Evolutionary conservation across 2,113 vertebrate species (phyloP).

Genomic region (Agapornis roseicollis): DNA sequence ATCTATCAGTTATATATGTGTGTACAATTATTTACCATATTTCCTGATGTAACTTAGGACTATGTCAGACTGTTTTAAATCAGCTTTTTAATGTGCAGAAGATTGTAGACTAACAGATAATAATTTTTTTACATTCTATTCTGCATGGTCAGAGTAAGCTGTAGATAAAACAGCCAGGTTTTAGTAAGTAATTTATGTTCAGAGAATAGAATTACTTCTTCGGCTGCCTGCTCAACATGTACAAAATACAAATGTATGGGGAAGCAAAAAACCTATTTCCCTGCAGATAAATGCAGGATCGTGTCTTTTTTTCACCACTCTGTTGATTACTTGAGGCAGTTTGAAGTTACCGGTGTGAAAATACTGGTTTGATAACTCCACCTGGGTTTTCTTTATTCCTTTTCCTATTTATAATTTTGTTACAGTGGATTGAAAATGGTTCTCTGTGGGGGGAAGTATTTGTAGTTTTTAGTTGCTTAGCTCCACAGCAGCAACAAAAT

Average conservation of each 20-base stretch:
- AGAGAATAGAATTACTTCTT: neutral
- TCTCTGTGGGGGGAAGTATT: constrained; percentile 11
- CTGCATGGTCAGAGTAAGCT: neutral
- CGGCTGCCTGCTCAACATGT: neutral
- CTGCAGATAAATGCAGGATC: neutral
- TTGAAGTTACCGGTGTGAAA: constrained; percentile 5
- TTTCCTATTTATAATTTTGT: constrained; percentile 34
- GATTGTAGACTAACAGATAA: neutral
- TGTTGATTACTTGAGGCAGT: constrained; percentile 11
- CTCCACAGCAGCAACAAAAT: constrained; percentile 37
- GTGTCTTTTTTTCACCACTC: neutral
- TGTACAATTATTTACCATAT: neutral
- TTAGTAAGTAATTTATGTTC: neutral
- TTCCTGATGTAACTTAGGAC: neutral
- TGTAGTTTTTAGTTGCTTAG: constrained; percentile 40
- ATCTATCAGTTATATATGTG: neutral
- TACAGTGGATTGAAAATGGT: neutral
- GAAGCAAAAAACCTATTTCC: neutral
- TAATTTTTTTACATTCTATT: neutral
- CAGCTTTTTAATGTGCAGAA: neutral
- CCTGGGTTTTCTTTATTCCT: neutral
- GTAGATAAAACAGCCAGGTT: neutral
- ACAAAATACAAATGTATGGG: neutral
- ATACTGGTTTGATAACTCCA: neutral
- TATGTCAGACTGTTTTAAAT: neutral